Evolutionary conservation across 2,888 invertebrate genomes (phyloP).

Genomic region (Mythimna impura): DNA sequence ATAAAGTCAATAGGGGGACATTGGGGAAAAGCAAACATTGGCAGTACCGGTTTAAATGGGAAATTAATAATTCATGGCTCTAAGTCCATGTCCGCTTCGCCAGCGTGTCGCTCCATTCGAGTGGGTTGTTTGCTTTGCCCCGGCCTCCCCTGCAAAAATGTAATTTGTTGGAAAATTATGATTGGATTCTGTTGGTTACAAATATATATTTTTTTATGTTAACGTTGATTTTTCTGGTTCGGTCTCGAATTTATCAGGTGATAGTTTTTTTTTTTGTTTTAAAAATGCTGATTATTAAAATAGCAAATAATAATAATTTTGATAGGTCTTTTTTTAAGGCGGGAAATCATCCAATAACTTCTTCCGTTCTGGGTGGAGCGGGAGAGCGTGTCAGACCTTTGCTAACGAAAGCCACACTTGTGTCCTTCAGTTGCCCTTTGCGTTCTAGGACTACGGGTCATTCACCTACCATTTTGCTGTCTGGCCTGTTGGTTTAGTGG

Average conservation of each 20-base stretch:
- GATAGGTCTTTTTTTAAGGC: too few relatives aligned
- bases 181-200: constrained; percentile 63
- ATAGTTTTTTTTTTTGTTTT: not conserved
- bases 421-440: too few relatives aligned
- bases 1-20: constrained; percentile 75
- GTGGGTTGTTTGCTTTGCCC: constrained; percentile 62
- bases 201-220: constrained; percentile 46
- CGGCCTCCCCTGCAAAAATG: constrained; percentile 61
- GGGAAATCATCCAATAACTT: too few relatives aligned
- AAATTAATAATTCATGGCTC: constrained; percentile 77
- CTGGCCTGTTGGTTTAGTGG: too few relatives aligned
- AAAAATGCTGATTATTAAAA: not conserved
- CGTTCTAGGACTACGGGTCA: too few relatives aligned
- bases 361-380: too few relatives aligned
- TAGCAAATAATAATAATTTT: too few relatives aligned
- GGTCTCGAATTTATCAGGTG: not conserved
- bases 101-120: constrained; percentile 62
- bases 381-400: too few relatives aligned
- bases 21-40: constrained; percentile 71
- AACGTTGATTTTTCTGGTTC: constrained; percentile 48
- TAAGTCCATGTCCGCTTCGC: constrained; percentile 60
- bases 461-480: too few relatives aligned
- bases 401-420: too few relatives aligned
- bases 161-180: constrained; percentile 66
- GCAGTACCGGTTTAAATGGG: constrained; percentile 71